Conservation (phyloP, 2,888 invertebrate species). For the Caenorhabditis sp. region DNA sequence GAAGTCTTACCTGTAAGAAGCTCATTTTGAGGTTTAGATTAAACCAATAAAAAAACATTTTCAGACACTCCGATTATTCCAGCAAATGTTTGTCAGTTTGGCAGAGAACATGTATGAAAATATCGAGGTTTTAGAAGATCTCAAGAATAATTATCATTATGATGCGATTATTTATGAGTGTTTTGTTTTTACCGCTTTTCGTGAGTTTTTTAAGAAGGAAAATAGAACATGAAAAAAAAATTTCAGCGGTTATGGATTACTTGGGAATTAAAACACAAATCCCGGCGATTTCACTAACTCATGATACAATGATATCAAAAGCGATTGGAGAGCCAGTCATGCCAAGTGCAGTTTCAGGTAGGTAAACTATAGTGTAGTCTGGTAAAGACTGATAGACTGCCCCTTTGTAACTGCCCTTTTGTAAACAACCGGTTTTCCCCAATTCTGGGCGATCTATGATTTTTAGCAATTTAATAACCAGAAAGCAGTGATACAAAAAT, state of each 20-base stretch:
- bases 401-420: too few relatives aligned
- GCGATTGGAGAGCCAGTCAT: slow-evolving; percentile 24
- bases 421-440: too few relatives aligned
- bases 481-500: too few relatives aligned
- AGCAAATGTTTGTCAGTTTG: slow-evolving; percentile 2
- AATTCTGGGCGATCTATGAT: not conserved
- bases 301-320: not conserved
- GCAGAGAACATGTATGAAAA: not conserved
- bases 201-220: not conserved
- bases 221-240: slow-evolving; percentile 8
- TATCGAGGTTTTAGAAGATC: slow-evolving; percentile 13
- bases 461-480: too few relatives aligned
- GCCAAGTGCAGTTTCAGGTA: slow-evolving; percentile 17
- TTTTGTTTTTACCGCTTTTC: not conserved
- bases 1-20: not conserved
- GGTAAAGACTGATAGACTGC: too few relatives aligned
- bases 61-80: slow-evolving; percentile 19
- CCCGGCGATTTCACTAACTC: slow-evolving; percentile 20
- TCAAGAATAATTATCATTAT: slow-evolving; percentile 11
- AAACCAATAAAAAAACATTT: not conserved
- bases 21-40: not conserved
- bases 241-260: slow-evolving; percentile 15
- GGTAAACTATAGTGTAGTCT: not conserved
- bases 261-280: slow-evolving; percentile 16
- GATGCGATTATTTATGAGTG: slow-evolving; percentile 24